These are phyloP conservation scores for Cydia fagiglandana DNA, from an alignment of 1,140 invertebrate genomes.

Conservation along the genomic window DNA sequence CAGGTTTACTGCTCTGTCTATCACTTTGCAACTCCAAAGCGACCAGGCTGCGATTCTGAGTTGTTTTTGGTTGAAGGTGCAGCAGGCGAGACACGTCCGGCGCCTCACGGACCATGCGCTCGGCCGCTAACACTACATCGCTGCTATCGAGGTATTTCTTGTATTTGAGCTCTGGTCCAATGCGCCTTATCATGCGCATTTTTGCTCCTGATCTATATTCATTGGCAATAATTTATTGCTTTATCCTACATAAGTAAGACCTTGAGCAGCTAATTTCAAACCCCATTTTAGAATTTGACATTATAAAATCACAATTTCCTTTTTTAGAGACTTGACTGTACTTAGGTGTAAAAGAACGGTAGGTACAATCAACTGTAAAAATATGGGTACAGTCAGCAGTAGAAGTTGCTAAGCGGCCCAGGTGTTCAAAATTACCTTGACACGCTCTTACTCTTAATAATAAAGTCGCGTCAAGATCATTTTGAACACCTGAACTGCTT, in stretches of 20 bases:
- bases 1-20: constrained; percentile 59
- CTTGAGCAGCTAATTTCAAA: neutral
- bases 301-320: too few relatives aligned
- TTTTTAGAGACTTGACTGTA: too few relatives aligned
- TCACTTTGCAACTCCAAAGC: constrained; percentile 66
- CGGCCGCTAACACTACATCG: constrained; percentile 40
- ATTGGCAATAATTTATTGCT: neutral
- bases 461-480: too few relatives aligned
- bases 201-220: constrained; percentile 61
- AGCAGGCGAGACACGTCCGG: constrained; percentile 50
- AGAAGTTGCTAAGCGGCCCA: too few relatives aligned
- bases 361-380: too few relatives aligned
- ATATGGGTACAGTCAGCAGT: too few relatives aligned
- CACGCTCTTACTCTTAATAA: too few relatives aligned
- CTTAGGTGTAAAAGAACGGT: too few relatives aligned
- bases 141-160: constrained; percentile 50
- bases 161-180: constrained; percentile 42
- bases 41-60: constrained; percentile 55
- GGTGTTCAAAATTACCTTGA: too few relatives aligned
- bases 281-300: neutral
- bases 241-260: neutral
- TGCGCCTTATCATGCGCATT: constrained; percentile 53
- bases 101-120: constrained; percentile 46
- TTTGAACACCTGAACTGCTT: too few relatives aligned
- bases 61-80: constrained; percentile 49